Conservation (phyloP, 1,140 invertebrate species). For the Drosophila ficusphila region DNA sequence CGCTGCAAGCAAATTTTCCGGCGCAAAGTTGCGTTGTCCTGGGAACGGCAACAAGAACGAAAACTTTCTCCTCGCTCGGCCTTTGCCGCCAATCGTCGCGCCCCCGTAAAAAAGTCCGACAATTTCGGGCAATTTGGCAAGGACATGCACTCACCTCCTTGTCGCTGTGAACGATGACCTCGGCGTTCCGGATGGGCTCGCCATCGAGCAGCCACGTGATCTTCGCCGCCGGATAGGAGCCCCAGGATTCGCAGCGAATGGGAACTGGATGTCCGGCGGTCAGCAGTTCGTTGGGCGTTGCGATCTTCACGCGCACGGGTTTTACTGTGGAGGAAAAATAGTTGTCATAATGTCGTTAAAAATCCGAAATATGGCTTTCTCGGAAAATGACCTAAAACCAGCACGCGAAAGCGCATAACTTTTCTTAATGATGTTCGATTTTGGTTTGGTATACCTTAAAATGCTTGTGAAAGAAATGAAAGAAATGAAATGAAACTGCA, state of each 20-base stretch:
- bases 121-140: slow-evolving; percentile 44
- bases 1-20: slow-evolving; percentile 52
- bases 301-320: slow-evolving; percentile 88
- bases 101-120: slow-evolving; percentile 28
- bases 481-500: too few relatives aligned
- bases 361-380: too few relatives aligned
- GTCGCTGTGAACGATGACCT: slow-evolving; percentile 82
- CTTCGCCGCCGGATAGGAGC: slow-evolving; percentile 90
- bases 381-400: too few relatives aligned
- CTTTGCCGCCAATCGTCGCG: too few relatives aligned
- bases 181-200: slow-evolving; percentile 86
- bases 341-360: not conserved
- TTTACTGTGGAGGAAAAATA: slow-evolving; percentile 86
- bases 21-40: slow-evolving; percentile 57
- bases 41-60: slow-evolving; percentile 20
- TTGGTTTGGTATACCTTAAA: too few relatives aligned
- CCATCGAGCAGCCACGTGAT: slow-evolving; percentile 89
- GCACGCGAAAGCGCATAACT: too few relatives aligned
- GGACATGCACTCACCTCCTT: slow-evolving; percentile 67
- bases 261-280: slow-evolving; percentile 87
- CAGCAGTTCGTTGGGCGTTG: slow-evolving; percentile 86
- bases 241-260: slow-evolving; percentile 89
- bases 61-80: slow-evolving; percentile 18
- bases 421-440: too few relatives aligned
- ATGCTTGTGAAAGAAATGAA: too few relatives aligned